These are phyloP conservation scores for Caranx melampygus DNA, from an alignment of 2,113 vertebrate genomes.

Conservation along the genomic window DNA sequence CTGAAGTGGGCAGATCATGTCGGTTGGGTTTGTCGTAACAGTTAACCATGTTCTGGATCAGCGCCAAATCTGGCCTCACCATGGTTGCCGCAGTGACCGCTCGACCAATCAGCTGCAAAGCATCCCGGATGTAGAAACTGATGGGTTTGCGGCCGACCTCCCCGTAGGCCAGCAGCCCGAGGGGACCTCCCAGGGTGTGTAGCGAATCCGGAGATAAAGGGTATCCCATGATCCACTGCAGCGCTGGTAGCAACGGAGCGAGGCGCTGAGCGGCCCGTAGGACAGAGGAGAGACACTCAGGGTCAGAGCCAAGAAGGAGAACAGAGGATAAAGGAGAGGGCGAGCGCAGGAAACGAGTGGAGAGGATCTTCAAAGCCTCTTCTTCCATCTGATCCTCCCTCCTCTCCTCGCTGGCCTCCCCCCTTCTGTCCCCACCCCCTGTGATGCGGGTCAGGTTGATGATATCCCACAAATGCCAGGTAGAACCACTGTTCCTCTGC, in stretches of 20 bases:
- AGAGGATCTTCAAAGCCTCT: conserved; percentile 79
- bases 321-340: conserved; percentile 83
- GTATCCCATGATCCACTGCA: conserved; percentile 93
- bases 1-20: conserved; percentile 81
- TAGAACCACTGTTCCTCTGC: conserved; percentile 57
- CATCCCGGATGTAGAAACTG: conserved; percentile 89
- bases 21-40: conserved; percentile 82
- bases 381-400: conserved; percentile 78
- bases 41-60: conserved; percentile 83
- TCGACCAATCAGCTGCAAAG: conserved; percentile 85
- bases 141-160: conserved; percentile 88
- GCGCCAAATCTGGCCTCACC: conserved; percentile 76
- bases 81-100: conserved; percentile 82
- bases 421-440: conserved; percentile 38
- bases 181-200: conserved; percentile 88
- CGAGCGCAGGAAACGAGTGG: conserved; percentile 73
- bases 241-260: conserved; percentile 80
- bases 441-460: conserved; percentile 75
- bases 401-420: conserved; percentile 73
- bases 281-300: conserved; percentile 78
- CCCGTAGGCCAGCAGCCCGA: conserved; percentile 90
- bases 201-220: conserved; percentile 86
- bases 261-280: conserved; percentile 81
- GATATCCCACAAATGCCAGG: conserved; percentile 81
- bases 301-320: conserved; percentile 88